phyloP scores from a whole-genome alignment of 2,888 invertebrate genomes.

The Rhagium mordax region DNA sequence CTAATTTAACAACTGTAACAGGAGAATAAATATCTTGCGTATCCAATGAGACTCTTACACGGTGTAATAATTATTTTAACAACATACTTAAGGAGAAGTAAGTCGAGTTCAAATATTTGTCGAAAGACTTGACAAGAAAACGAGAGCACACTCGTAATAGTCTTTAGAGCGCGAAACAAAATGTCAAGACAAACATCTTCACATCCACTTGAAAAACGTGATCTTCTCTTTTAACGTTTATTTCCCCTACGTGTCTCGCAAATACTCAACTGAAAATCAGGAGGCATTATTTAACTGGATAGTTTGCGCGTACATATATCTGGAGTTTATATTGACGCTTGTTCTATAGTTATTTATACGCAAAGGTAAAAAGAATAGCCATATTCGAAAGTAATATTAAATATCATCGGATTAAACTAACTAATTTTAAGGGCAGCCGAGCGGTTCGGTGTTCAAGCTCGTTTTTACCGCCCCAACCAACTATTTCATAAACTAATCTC shows the following conservation, averaged over 20 bases:
- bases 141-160: conserved; percentile 43
- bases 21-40: not conserved
- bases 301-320: not conserved
- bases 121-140: conserved; percentile 31
- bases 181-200: conserved; percentile 53
- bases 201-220: conserved; percentile 48
- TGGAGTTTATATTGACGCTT: not conserved
- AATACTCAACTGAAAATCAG: not conserved
- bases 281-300: not conserved
- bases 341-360: no score
- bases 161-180: conserved; percentile 45
- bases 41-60: not conserved
- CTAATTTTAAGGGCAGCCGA: no score
- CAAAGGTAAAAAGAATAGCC: no score
- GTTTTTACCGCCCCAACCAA: not conserved
- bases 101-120: conserved; percentile 40
- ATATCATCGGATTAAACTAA: no score
- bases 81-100: conserved; percentile 32
- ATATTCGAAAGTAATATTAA: no score
- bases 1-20: no score
- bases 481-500: conserved; percentile 18
- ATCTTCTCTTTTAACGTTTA: conserved; percentile 33
- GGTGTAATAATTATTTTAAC: conserved; percentile 27
- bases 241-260: not conserved
- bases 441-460: not conserved